Evolutionary conservation across 35 echinoderm and acorn worm genomes (phyloP).

Genomic region (Amphiura filiformis): DNA sequence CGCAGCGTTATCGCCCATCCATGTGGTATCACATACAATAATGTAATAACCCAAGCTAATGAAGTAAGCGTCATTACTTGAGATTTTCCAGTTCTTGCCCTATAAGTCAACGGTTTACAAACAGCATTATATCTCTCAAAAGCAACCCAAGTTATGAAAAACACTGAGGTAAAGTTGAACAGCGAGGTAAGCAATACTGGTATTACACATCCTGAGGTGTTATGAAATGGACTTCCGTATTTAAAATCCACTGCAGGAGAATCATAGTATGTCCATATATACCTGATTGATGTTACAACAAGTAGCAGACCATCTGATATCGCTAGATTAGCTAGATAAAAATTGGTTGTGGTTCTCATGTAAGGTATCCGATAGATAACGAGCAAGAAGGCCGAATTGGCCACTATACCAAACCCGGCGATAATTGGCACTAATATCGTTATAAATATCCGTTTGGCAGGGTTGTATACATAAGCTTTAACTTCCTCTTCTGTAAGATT

Average conservation of each 20-base stretch:
- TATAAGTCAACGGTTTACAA: background rate
- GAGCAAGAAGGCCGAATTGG: background rate
- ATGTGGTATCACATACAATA: background rate
- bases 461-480: background rate
- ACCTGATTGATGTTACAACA: background rate
- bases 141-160: background rate
- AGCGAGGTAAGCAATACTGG: background rate
- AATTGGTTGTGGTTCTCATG: background rate
- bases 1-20: background rate
- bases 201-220: background rate
- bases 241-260: background rate
- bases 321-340: background rate
- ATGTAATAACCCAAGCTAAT: background rate
- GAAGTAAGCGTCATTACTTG: background rate
- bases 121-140: background rate
- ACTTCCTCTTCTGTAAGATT: background rate
- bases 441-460: background rate
- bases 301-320: background rate
- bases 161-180: background rate
- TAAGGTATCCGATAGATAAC: background rate
- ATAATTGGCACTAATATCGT: background rate
- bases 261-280: background rate
- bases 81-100: background rate
- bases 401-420: background rate
- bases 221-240: background rate